Percentiles rank a stretch among this genome's conserved stretches.
These are phyloP conservation scores for Folsomia candida DNA, from an alignment of 2,888 invertebrate species.

Conservation along the genomic window DNA sequence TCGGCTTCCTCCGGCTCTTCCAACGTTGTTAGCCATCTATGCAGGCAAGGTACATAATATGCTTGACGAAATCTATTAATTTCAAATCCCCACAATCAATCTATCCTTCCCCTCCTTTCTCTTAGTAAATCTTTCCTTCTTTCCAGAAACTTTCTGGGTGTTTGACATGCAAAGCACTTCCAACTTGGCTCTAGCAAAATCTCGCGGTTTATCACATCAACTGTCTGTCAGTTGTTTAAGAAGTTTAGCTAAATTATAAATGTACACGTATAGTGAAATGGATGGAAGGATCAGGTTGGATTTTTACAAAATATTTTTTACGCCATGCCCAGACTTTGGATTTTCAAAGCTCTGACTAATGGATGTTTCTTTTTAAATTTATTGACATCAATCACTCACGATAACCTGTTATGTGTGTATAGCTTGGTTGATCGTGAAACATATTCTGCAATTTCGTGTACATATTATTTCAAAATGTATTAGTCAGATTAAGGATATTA, in stretches of 20 bases:
- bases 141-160: background rate
- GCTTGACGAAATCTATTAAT: conserved; percentile 1
- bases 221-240: background rate
- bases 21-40: background rate
- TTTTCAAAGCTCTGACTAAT: too few species aligned
- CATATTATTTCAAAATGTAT: too few species aligned
- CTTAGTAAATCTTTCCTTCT: background rate
- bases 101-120: background rate
- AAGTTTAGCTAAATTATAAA: background rate
- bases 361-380: too few species aligned
- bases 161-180: background rate
- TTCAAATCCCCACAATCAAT: background rate
- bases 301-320: too few species aligned
- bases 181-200: background rate
- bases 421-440: too few species aligned
- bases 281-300: too few species aligned
- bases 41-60: background rate
- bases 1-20: background rate
- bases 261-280: background rate
- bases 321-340: too few species aligned
- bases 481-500: too few species aligned
- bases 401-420: too few species aligned
- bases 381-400: too few species aligned
- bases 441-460: too few species aligned
- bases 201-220: conserved; percentile 13